Percentiles rank a stretch among this genome's conserved stretches.
Conservation (phyloP, 2,888 invertebrate species). For the Anthoptus insignis region DNA sequence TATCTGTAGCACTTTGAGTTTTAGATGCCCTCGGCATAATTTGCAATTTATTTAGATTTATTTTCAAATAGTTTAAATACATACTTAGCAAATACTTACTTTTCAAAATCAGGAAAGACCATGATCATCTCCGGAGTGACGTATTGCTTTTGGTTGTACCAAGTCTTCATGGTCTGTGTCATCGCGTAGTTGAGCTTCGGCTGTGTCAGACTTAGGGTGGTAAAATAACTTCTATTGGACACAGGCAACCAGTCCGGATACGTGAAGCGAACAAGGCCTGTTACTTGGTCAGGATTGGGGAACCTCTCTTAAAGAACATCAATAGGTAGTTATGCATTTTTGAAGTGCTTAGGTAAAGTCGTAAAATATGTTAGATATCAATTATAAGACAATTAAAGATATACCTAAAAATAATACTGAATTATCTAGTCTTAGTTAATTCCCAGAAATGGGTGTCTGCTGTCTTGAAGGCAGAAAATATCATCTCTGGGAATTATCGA, state of each 20-base stretch:
- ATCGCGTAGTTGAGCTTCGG: slow-evolving; percentile 58
- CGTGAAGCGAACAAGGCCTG: slow-evolving; percentile 57
- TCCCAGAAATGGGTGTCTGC: too few relatives aligned
- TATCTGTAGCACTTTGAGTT: too few relatives aligned
- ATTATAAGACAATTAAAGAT: neutral
- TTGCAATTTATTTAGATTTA: too few relatives aligned
- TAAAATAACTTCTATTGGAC: slow-evolving; percentile 32
- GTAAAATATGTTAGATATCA: neutral
- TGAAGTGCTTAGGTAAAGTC: neutral
- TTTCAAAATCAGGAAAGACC: slow-evolving; percentile 54
- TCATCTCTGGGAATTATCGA: too few relatives aligned
- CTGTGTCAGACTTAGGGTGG: slow-evolving; percentile 48
- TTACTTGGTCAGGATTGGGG: slow-evolving; percentile 61
- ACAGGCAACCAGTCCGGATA: slow-evolving; percentile 59
- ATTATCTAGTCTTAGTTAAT: too few relatives aligned
- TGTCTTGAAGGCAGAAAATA: too few relatives aligned
- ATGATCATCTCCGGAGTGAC: slow-evolving; percentile 56
- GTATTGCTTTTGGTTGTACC: slow-evolving; percentile 58
- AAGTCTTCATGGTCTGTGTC: slow-evolving; percentile 53
- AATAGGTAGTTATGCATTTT: neutral
- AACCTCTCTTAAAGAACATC: slow-evolving; percentile 60
- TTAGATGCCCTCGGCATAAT: too few relatives aligned
- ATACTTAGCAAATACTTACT: slow-evolving; percentile 56
- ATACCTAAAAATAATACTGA: too few relatives aligned
- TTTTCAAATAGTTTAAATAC: too few relatives aligned